Percentiles rank a stretch among this genome's conserved stretches.
Conservation (phyloP, 2,113 vertebrate species). For the Neomonachus schauinslandi region DNA sequence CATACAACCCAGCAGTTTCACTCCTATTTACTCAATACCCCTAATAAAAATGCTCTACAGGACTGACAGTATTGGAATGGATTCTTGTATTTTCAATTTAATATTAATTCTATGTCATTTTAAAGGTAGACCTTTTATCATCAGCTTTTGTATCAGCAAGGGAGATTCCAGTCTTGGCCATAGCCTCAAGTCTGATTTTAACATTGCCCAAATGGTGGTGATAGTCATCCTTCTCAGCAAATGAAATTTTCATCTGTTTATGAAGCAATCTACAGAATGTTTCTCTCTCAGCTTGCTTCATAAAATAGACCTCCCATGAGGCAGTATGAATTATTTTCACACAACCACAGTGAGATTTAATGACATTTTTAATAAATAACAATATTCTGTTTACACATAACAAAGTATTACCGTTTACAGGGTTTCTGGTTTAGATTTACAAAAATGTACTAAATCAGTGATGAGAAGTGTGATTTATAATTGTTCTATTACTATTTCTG, state of each 20-base stretch:
- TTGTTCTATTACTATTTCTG: conserved; percentile 63
- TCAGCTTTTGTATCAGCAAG: conserved; percentile 22
- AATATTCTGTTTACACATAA: conserved; percentile 42
- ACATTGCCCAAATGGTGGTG: not conserved
- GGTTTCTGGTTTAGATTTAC: conserved; percentile 44
- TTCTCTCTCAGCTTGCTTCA: conserved; percentile 21
- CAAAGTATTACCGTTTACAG: conserved; percentile 51
- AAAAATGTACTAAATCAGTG: conserved; percentile 47
- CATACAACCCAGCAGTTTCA: not conserved
- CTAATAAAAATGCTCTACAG: not conserved
- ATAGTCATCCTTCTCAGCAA: not conserved
- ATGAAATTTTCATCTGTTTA: conserved; percentile 3
- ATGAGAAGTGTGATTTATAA: conserved; percentile 36
- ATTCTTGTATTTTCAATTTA: conserved; percentile 48
- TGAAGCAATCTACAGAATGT: not conserved
- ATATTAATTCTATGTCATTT: not conserved
- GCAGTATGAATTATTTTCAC: conserved; percentile 36
- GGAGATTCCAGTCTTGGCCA: not conserved
- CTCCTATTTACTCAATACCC: not conserved
- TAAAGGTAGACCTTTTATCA: not conserved
- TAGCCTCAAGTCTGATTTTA: not conserved
- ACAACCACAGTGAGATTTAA: conserved; percentile 54
- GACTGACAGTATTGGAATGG: not conserved
- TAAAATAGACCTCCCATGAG: conserved; percentile 51
- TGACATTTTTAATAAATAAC: conserved; percentile 59